Evolutionary conservation across 2,888 invertebrate species (phyloP).

Genomic region (Dorcus hopei): DNA sequence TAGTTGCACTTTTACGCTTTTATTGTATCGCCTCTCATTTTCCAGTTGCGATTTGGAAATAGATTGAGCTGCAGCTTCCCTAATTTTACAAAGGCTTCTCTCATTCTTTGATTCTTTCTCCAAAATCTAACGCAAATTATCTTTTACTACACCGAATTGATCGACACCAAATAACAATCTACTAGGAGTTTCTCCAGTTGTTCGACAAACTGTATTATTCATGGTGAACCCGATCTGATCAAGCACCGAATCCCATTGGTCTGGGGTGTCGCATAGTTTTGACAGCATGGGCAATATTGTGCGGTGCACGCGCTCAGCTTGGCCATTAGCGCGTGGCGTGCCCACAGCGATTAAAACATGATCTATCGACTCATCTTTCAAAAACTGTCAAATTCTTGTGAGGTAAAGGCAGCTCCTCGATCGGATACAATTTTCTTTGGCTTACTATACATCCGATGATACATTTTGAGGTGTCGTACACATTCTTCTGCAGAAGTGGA

Average conservation of each 20-base stretch:
- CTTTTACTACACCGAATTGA: slow-evolving; percentile 25
- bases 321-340: slow-evolving; percentile 35
- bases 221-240: background rate
- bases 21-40: slow-evolving; percentile 30
- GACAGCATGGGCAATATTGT: slow-evolving; percentile 28
- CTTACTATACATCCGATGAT: slow-evolving; percentile 26
- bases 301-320: slow-evolving; percentile 30
- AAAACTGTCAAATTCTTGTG: slow-evolving; percentile 27
- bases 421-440: slow-evolving; percentile 29
- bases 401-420: slow-evolving; percentile 32
- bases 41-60: slow-evolving; percentile 27
- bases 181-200: slow-evolving; percentile 30
- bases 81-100: slow-evolving; percentile 23
- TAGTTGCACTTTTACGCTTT: slow-evolving; percentile 25
- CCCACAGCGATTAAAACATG: slow-evolving; percentile 31
- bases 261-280: slow-evolving; percentile 15
- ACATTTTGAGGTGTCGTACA: slow-evolving; percentile 23
- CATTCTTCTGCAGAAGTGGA: slow-evolving; percentile 20
- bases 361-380: slow-evolving; percentile 21
- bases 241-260: slow-evolving; percentile 6
- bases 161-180: slow-evolving; percentile 30
- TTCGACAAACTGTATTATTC: slow-evolving; percentile 16
- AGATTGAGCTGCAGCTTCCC: slow-evolving; percentile 13
- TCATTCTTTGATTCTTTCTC: slow-evolving; percentile 3
- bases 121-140: slow-evolving; percentile 17